Evolutionary conservation across 2,797 vertebrate genomes (phyloP).

Genomic region (Tragelaphus oryx): DNA sequence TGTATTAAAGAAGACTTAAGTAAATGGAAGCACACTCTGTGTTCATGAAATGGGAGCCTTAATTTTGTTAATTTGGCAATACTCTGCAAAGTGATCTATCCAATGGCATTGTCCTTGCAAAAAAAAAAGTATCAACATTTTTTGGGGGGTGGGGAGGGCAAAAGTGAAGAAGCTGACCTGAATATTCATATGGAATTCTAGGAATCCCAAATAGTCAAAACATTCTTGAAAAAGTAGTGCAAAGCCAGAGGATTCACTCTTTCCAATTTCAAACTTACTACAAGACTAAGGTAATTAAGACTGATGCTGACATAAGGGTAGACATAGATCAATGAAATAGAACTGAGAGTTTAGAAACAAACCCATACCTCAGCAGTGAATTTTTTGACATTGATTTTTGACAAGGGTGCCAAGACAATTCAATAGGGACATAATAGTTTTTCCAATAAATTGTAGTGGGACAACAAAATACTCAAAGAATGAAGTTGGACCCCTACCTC

Average conservation of each 20-base stretch:
- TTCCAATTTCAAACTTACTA: neutral
- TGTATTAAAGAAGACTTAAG: neutral
- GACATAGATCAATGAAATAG: neutral
- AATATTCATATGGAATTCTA: neutral
- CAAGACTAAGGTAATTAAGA: neutral
- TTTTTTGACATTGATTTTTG: neutral
- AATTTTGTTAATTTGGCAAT: neutral
- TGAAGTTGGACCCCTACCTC: neutral
- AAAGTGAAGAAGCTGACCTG: neutral
- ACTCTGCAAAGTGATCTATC: neutral
- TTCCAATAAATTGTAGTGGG: neutral
- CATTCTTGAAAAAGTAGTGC: neutral
- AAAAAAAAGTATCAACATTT: neutral
- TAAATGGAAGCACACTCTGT: neutral
- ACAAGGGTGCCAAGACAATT: neutral
- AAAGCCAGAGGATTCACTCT: neutral
- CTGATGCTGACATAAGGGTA: neutral
- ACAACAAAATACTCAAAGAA: neutral
- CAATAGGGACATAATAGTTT: neutral
- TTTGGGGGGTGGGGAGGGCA: neutral
- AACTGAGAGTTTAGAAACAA: neutral
- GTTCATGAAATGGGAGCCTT: neutral
- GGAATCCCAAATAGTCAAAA: neutral
- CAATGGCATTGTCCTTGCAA: neutral
- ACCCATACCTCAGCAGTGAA: neutral